Evolutionary conservation across 2,888 invertebrate genomes (phyloP), one percentile per base, ranked within the genome.

Genomic region (Torymus aiolomorphi): DNA sequence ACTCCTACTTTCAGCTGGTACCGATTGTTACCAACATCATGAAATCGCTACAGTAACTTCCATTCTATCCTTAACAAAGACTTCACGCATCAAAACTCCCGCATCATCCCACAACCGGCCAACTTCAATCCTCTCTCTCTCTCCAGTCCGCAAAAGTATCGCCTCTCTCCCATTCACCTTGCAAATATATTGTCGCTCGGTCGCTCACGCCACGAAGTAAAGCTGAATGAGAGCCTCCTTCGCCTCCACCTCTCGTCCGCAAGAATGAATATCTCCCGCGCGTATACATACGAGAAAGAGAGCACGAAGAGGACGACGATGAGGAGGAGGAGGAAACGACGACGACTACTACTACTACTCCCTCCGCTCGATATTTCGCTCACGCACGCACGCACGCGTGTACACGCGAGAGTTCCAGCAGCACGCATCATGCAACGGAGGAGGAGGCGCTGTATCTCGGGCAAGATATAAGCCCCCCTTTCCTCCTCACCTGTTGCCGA

Each of bases 371-470:
- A 87, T 88, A 88, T 89, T 89, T 88, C 84, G 88, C 86, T 88
- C 88, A 89, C 88, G 89, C 89, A 89, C 87, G 88, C 88, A 89
- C 88, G 89, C 89, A 89, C 87, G 88, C 87, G 85, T 82, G 63
- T 67, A 72, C 71, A 76, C 79, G 71, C 74, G 71, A 66, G 86
- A 86, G 86, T 86, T 84, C 86, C 8, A 42, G 84, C 84, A 83
- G 71, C 78, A 84, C 83, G 84, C 82, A 84, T 85, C 86, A 86
- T 85, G 87, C 87, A 85, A 87, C 81, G 82, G 63, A 42, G 10
- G 24, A 20, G 61, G 72, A 61, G 59, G 70, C 63, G 66, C 61
- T 72, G 70, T 79, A 70, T 74, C 69, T 79, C 52, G 65, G 75
- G 61, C 75, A 65, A 69, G 77, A 80, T 78, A 77, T 80, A 72